Percentiles rank a stretch among this genome's conserved stretches.
These are phyloP conservation scores for Dexiosoma caninum DNA, from an alignment of 2,888 invertebrate genomes.

Conservation along the genomic window DNA sequence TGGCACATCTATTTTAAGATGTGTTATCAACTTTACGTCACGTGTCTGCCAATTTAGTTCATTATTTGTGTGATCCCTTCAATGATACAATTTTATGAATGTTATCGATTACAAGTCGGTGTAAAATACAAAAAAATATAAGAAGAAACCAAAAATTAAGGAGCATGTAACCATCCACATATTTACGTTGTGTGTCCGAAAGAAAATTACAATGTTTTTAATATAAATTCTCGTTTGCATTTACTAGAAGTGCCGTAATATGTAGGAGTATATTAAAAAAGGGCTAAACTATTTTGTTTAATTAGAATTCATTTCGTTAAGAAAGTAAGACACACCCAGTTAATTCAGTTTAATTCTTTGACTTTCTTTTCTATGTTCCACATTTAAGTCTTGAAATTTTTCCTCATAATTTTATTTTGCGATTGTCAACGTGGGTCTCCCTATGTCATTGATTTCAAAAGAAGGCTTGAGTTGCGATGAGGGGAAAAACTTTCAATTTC, in stretches of 20 bases:
- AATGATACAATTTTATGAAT: neutral
- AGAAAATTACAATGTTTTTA: neutral
- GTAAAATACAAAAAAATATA: neutral
- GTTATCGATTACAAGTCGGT: neutral
- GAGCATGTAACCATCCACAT: too few relatives aligned
- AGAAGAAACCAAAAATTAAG: too few relatives aligned
- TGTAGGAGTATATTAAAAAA: too few relatives aligned
- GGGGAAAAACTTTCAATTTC: neutral
- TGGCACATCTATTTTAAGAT: slow-evolving; percentile 1
- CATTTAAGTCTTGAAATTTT: neutral
- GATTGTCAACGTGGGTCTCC: too few relatives aligned
- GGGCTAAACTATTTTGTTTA: neutral
- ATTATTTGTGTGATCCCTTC: neutral
- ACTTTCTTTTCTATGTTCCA: neutral
- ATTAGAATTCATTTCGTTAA: neutral
- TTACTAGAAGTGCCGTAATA: too few relatives aligned
- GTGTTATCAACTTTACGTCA: slow-evolving; percentile 23
- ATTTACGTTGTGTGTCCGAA: neutral
- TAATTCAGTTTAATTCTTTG: neutral
- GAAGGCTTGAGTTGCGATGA: neutral
- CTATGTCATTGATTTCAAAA: too few relatives aligned
- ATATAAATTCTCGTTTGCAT: too few relatives aligned
- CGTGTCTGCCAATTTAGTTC: slow-evolving; percentile 10
- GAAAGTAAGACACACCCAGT: slow-evolving; percentile 15
- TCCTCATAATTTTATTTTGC: neutral